A percentile compares a stretch with the other conserved stretches of the same genome.
Conservation (phyloP, 2,797 vertebrate genomes). For the Odontamblyopus rebecca region DNA sequence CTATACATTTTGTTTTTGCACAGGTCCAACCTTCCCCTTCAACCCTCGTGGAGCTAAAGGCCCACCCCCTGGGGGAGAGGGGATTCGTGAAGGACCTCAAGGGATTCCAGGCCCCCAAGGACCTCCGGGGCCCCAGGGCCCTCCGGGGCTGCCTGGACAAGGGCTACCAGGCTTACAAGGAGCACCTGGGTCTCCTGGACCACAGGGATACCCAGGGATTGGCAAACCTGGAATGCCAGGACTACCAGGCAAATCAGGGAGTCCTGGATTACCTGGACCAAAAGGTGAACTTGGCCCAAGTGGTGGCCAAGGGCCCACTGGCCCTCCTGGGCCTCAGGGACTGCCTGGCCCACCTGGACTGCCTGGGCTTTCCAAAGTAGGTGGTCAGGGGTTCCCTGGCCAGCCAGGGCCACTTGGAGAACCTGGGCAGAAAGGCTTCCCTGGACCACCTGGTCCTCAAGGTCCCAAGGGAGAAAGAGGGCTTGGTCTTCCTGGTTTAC, state of each 20-base stretch:
- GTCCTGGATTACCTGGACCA: slow-evolving; percentile 83
- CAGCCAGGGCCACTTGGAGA: slow-evolving; percentile 85
- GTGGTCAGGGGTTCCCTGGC: slow-evolving; percentile 88
- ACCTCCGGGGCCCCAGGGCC: slow-evolving; percentile 79
- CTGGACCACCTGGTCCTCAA: slow-evolving; percentile 81
- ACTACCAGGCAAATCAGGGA: slow-evolving; percentile 92
- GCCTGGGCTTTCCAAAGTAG: slow-evolving; percentile 86
- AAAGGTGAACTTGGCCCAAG: slow-evolving; percentile 88
- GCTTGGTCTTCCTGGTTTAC: slow-evolving; percentile 85
- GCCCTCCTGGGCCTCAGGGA: slow-evolving; percentile 87
- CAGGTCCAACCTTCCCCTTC: slow-evolving; percentile 71
- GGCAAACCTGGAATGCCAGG: slow-evolving; percentile 96
- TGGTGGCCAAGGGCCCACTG: slow-evolving; percentile 85
- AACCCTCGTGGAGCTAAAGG: slow-evolving; percentile 86
- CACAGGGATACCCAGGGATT: slow-evolving; percentile 88
- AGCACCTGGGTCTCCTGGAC: slow-evolving; percentile 85
- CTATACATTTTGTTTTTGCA: slow-evolving; percentile 21
- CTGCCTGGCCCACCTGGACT: slow-evolving; percentile 90
- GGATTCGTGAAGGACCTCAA: slow-evolving; percentile 82
- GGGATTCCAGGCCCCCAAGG: slow-evolving; percentile 85
- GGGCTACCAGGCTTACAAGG: slow-evolving; percentile 88
- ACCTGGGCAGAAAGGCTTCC: slow-evolving; percentile 86
- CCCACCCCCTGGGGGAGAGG: slow-evolving; percentile 63
- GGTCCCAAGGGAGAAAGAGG: slow-evolving; percentile 91
- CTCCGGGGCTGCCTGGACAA: slow-evolving; percentile 87